Base-by-base conservation (phyloP, 2,113 vertebrate genomes). In the Papio anubis region DNA sequence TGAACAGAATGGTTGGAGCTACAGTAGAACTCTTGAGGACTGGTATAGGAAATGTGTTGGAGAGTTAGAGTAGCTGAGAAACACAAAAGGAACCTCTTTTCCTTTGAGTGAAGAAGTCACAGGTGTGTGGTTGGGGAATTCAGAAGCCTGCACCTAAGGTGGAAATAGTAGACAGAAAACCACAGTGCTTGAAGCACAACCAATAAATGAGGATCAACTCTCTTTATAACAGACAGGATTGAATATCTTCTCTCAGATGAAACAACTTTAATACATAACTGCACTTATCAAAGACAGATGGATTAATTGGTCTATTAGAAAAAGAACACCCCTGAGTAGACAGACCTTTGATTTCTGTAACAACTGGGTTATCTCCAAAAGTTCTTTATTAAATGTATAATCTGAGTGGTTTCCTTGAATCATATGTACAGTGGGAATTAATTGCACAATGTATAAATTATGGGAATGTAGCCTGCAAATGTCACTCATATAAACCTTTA, bases 231-330 rank as follows among this genome's bases (percentile, higher is more conserved):
- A 84, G 48, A 76, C 2, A 87, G 73, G 3, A 13, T 66, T 85
- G 32, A 66, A 6, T 76, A 25, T 38, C 66, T 97, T 83, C 85
- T 27, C 92, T 68, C 8, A 80, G 40, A 43, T 84, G 25, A 75
- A 92, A 78, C 52, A 81, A 55, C 55, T 92, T 95, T 86, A 93
- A 57, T 88, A 50, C 96, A 20, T 11, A 94, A 89, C 2, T 35
- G 3, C 38, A 1, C 1, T 91, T 64, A 57, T 12, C 70, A 50
- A 88, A 55, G 70, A 35, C 38, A 88, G 43, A 45, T 90, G 55
- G 21, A 64, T 80, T 95, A 55, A 68, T 13, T 23, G 7, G 38
- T 61, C 13, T 57, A 43, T 48, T 52, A 83, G 59, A 73, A 59
- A 89, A 87, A 16, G 20, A 83, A 1, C 0, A 68, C 8, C 52